Percentiles rank a stretch among this genome's conserved stretches.
Evolutionary conservation across 2,888 invertebrate species (phyloP).

Genomic region (Eristalis pertinax): DNA sequence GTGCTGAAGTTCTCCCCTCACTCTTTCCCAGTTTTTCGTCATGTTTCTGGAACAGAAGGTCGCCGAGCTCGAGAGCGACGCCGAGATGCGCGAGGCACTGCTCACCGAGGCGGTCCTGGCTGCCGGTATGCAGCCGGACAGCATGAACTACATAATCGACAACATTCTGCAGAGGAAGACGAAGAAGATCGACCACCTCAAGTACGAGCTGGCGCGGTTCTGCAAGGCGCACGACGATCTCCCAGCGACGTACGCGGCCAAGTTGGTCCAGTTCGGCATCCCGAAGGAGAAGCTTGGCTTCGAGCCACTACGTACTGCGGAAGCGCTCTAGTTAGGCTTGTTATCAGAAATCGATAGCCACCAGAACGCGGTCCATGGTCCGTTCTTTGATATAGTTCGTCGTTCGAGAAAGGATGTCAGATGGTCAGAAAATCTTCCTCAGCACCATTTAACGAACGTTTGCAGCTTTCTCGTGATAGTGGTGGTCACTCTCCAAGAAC

Average conservation of each 20-base stretch:
- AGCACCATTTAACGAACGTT: no score
- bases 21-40: no score
- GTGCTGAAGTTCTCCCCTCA: no score
- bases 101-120: slow-evolving; percentile 86
- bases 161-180: slow-evolving; percentile 84
- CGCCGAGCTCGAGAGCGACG: slow-evolving; percentile 84
- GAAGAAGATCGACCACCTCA: slow-evolving; percentile 92
- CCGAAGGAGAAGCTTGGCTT: slow-evolving; percentile 91
- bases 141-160: slow-evolving; percentile 84
- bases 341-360: slow-evolving; percentile 82
- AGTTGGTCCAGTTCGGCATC: slow-evolving; percentile 89
- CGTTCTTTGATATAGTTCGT: no score
- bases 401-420: no score
- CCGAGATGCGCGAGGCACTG: slow-evolving; percentile 87
- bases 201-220: slow-evolving; percentile 90
- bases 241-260: slow-evolving; percentile 89
- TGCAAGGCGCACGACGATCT: slow-evolving; percentile 93
- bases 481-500: no score
- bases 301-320: slow-evolving; percentile 86
- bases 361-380: slow-evolving; percentile 28
- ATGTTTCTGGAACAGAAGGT: slow-evolving; percentile 90
- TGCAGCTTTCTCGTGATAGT: no score
- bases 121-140: slow-evolving; percentile 82
- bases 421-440: no score
- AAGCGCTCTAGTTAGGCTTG: slow-evolving; percentile 88